Conservation (phyloP, 2,888 invertebrate species). For the Zeuzera pyrina region DNA sequence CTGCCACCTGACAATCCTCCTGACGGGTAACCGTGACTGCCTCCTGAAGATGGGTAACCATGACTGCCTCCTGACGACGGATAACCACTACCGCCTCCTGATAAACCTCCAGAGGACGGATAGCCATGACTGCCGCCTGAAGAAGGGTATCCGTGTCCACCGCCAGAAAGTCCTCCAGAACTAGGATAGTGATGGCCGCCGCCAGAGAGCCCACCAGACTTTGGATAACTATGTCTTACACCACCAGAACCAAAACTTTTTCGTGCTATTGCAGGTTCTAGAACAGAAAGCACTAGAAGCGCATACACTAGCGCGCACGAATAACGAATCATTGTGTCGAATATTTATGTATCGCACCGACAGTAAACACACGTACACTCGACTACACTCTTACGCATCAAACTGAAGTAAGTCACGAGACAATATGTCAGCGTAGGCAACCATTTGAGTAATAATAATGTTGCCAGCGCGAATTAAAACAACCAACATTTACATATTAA, state of each 20-base stretch:
- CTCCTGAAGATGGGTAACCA: constrained; percentile 16
- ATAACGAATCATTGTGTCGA: constrained; percentile 12
- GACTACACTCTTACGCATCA: constrained; percentile 26
- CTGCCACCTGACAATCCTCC: constrained; percentile 1
- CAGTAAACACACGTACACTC: constrained; percentile 3
- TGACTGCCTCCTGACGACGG: constrained; percentile 19
- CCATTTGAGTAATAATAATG: too few relatives aligned
- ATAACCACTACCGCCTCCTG: constrained; percentile 2
- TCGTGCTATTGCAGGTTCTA: constrained; percentile 8
- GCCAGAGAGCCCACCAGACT: constrained; percentile 7
- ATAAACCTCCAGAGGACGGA: constrained; percentile 9
- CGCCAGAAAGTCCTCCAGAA: constrained; percentile 8
- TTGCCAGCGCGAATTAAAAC: neutral
- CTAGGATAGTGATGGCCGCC: constrained; percentile 6
- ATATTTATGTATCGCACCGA: constrained; percentile 4
- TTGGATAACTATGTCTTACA: constrained; percentile 11
- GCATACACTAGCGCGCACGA: constrained; percentile 11
- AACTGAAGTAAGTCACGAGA: constrained; percentile 13
- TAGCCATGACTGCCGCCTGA: constrained; percentile 16
- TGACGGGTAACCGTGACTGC: constrained; percentile 2
- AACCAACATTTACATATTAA: too few relatives aligned
- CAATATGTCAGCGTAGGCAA: too few relatives aligned
- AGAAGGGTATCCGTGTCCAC: constrained; percentile 3
- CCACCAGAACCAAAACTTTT: constrained; percentile 10
- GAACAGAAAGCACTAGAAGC: constrained; percentile 12